phyloP scores from a whole-genome alignment of 2,888 invertebrate species.

The Brachyptera putata region DNA sequence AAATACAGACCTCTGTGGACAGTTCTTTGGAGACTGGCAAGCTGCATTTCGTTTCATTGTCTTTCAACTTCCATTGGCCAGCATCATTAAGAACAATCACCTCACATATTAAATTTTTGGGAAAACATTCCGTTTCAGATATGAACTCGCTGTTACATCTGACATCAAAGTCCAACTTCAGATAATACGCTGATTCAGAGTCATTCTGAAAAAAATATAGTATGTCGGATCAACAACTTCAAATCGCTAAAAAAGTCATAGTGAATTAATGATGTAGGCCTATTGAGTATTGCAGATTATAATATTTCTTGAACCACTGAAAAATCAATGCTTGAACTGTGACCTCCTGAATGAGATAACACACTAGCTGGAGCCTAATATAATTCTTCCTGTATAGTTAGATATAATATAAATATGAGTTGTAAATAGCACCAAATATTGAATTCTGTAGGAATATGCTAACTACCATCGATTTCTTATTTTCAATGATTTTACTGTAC shows the following conservation, averaged over 20 bases:
- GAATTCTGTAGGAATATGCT: too few relatives aligned
- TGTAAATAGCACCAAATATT: too few relatives aligned
- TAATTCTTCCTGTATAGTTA: too few relatives aligned
- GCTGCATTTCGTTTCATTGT: slow-evolving; percentile 24
- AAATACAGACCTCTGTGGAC: neutral
- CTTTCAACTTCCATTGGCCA: slow-evolving; percentile 14
- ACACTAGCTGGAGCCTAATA: too few relatives aligned
- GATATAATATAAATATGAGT: too few relatives aligned
- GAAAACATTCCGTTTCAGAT: slow-evolving; percentile 17
- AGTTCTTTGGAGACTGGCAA: neutral
- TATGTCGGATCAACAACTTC: neutral
- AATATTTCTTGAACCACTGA: neutral
- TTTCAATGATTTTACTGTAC: too few relatives aligned
- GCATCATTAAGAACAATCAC: slow-evolving; percentile 25
- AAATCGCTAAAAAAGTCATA: neutral
- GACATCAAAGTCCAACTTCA: slow-evolving; percentile 25
- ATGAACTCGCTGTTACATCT: slow-evolving; percentile 21
- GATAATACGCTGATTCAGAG: neutral
- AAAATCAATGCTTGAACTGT: neutral
- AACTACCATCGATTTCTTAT: too few relatives aligned
- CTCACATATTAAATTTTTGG: slow-evolving; percentile 28
- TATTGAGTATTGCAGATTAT: neutral
- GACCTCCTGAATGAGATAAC: neutral
- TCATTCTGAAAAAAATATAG: neutral
- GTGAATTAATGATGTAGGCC: neutral